Evolutionary conservation across 2,113 vertebrate species (phyloP), one percentile per base, ranked within the genome.

Genomic region (Thomomys bottae): DNA sequence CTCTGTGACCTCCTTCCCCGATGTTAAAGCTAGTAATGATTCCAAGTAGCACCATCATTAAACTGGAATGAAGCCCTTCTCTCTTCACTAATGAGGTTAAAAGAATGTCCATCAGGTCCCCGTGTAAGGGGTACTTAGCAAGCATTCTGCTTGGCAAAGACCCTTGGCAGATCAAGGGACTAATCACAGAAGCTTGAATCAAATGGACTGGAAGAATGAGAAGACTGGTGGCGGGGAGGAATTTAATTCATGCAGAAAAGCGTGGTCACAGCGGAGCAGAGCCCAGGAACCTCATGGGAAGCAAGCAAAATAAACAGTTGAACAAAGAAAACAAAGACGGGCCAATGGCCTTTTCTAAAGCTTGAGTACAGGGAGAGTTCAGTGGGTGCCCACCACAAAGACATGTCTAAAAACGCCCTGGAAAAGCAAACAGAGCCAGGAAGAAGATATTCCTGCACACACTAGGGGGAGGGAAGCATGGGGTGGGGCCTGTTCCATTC

Each of bases 191-290:
- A 95, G 97, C 97, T 91, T 77, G 93, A 97, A 97, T 97, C 98
- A 98, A 98, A 98, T 97, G 95, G 95, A 96, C 97, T 98, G 97
- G 97, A 98, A 98, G 97, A 98, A 98, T 97, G 95, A 94, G 96
- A 96, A 97, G 97, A 96, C 96, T 97, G 94, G 96, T 21, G 95
- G 97, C 97, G 97, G 96, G 17, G 54, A 98, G 97, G 98, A 98
- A 98, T 98, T 97, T 94, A 97, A 98, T 98, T 98, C 97, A 98
- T 97, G 98, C 97, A 97, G 97, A 98, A 98, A 98, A 98, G 97
- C 94, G 92, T 96, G 97, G 96, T 97, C 97, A 97, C 96, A 97
- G 96, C 2, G 97, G 97, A 97, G 96, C 2, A 77, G 97, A 96
- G 97, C 97, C 95, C 96, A 96, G 95, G 96, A 98, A 97, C 97